Conservation (phyloP, 2,113 vertebrate species). For the Phalacrocorax brasilianus region DNA sequence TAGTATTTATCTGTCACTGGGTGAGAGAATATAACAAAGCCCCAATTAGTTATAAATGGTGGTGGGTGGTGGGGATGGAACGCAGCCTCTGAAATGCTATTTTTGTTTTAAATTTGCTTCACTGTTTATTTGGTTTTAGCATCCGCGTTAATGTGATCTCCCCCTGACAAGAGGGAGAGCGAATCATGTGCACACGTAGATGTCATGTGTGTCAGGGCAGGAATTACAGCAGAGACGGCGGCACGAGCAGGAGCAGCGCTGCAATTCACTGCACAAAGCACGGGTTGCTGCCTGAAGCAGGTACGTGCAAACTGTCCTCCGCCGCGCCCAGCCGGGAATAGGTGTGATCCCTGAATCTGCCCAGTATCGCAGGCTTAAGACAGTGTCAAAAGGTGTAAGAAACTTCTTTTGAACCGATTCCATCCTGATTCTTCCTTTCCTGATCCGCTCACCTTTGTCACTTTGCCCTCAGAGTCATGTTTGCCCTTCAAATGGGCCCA, state of each 20-base stretch:
- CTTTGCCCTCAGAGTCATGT: accelerated
- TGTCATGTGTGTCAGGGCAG: not conserved
- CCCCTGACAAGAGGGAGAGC: not conserved
- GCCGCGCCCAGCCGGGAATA: too few relatives aligned
- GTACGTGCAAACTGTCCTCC: too few relatives aligned
- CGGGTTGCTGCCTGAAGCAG: too few relatives aligned
- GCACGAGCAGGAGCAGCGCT: too few relatives aligned
- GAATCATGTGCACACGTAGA: accelerated
- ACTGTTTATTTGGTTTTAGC: not conserved
- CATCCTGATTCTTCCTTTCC: not conserved
- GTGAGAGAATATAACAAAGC: constrained; percentile 62
- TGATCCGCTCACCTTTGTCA: not conserved
- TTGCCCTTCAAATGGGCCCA: not conserved
- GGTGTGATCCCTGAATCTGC: too few relatives aligned
- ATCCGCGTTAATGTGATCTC: not conserved
- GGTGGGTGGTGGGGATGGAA: constrained; percentile 43
- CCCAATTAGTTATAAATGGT: constrained; percentile 57
- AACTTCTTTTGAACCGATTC: not conserved
- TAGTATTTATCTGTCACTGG: constrained; percentile 71
- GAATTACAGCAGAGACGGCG: too few relatives aligned
- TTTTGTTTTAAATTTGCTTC: constrained; percentile 13
- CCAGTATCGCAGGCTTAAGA: too few relatives aligned
- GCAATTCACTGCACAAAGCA: too few relatives aligned
- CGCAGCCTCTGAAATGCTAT: not conserved
- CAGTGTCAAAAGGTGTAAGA: too few relatives aligned